These are phyloP conservation scores for Eira barbara DNA, from an alignment of 2,113 vertebrate genomes.

Conservation along the genomic window DNA sequence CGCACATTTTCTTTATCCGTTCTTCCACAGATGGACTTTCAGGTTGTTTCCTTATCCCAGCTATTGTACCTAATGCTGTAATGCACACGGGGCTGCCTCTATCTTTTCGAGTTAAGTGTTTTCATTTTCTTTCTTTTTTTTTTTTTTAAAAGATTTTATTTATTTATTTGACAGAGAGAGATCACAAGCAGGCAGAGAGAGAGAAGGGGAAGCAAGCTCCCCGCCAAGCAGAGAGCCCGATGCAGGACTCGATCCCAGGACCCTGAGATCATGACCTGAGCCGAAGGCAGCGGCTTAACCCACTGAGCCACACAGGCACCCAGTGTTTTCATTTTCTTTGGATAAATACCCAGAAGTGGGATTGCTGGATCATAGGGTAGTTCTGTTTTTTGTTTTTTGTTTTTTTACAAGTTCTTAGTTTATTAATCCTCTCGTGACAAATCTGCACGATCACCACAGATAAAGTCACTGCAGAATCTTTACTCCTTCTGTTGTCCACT, in stretches of 20 bases:
- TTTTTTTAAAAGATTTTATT: too few species aligned
- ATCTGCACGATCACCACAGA: neutral
- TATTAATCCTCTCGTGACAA: neutral
- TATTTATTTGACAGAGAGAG: too few species aligned
- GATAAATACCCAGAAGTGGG: neutral
- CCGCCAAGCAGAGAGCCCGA: too few species aligned
- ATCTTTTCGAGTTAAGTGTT: neutral
- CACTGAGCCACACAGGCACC: too few species aligned
- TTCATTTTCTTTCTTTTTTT: neutral
- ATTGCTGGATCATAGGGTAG: neutral
- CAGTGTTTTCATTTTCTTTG: neutral
- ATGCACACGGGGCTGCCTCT: neutral
- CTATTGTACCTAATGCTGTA: neutral
- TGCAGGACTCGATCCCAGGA: too few species aligned
- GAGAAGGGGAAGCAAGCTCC: too few species aligned
- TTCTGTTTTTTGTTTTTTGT: neutral
- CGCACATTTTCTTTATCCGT: neutral
- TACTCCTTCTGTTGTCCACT: neutral
- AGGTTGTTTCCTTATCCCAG: neutral
- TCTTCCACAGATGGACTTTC: neutral
- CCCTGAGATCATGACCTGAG: too few species aligned
- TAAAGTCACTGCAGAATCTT: neutral
- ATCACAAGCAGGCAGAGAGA: too few species aligned
- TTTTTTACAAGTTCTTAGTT: neutral
- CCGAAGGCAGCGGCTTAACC: too few species aligned